phyloP scores from a whole-genome alignment of 2,797 vertebrate species.

The Gadopsis marmoratus region DNA sequence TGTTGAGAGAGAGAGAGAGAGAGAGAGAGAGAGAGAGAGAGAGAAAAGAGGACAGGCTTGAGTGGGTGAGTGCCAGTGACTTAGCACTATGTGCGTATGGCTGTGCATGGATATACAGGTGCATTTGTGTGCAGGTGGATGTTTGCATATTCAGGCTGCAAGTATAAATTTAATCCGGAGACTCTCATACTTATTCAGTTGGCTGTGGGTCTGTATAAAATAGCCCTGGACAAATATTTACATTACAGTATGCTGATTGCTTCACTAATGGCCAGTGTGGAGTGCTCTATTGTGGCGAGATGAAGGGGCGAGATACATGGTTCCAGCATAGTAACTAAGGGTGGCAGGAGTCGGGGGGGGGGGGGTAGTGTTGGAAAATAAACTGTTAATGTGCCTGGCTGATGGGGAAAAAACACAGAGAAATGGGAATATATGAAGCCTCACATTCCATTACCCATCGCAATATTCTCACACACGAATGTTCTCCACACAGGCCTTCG shows the following conservation, averaged over 20 bases:
- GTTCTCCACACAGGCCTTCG: constrained; percentile 41
- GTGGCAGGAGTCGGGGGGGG: constrained; percentile 38
- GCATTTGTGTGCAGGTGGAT: constrained; percentile 19
- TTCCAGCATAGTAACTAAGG: constrained; percentile 55
- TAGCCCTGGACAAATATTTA: constrained; percentile 70
- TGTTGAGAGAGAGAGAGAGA: constrained; percentile 14
- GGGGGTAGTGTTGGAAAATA: constrained; percentile 49
- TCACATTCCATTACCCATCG: constrained; percentile 61
- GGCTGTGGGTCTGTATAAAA: constrained; percentile 43
- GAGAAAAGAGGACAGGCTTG: not conserved
- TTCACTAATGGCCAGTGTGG: constrained; percentile 58
- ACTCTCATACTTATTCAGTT: constrained; percentile 35
- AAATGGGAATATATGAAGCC: constrained; percentile 62
- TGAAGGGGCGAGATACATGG: constrained; percentile 38
- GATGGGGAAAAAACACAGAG: constrained; percentile 28
- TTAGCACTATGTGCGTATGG: not conserved
- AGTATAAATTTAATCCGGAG: constrained; percentile 33
- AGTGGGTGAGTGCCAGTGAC: constrained; percentile 1
- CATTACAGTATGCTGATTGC: constrained; percentile 66
- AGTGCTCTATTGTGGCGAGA: constrained; percentile 35
- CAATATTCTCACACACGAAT: constrained; percentile 53
- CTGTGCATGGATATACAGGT: constrained; percentile 12
- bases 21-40: no score
- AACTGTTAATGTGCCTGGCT: constrained; percentile 59
- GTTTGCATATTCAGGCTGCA: constrained; percentile 40